A percentile compares a stretch with the other conserved stretches of the same genome.
These are phyloP conservation scores for Lonchura striata DNA, from an alignment of 2,113 vertebrate species.

Conservation along the genomic window DNA sequence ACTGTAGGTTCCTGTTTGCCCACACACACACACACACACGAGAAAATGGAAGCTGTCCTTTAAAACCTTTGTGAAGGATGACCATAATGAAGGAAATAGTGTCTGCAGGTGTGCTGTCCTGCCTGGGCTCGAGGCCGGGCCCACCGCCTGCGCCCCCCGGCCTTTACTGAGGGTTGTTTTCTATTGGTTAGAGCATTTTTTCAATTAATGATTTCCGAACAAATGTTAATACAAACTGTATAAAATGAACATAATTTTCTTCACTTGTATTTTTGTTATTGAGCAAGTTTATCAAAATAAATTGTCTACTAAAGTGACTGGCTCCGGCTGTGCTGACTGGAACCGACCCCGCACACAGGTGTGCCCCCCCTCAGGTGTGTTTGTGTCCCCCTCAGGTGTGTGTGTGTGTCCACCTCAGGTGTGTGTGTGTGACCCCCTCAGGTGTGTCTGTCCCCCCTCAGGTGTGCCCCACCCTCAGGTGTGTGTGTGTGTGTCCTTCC, in stretches of 20 bases:
- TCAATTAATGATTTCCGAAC: conserved; percentile 75
- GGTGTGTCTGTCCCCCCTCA: neutral
- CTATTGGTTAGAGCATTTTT: conserved; percentile 74
- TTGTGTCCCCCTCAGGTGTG: neutral
- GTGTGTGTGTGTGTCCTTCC: too few relatives aligned
- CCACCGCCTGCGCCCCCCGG: neutral
- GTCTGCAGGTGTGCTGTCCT: conserved; percentile 13
- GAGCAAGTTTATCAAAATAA: conserved; percentile 87
- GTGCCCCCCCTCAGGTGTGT: neutral
- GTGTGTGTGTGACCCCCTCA: neutral
- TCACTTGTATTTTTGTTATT: conserved; percentile 88
- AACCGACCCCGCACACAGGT: rapidly evolving
- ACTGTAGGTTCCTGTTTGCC: neutral
- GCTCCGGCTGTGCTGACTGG: neutral
- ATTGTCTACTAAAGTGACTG: conserved; percentile 80
- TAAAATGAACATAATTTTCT: conserved; percentile 84
- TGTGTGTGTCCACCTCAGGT: too few relatives aligned
- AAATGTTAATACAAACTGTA: conserved; percentile 82
- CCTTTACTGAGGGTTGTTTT: conserved; percentile 46
- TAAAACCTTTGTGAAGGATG: conserved; percentile 68
- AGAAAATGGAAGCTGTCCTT: conserved; percentile 38
- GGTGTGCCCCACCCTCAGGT: neutral
- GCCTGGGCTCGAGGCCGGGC: neutral
- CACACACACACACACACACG: neutral
- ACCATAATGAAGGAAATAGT: conserved; percentile 67